Conservation (phyloP, 2,797 vertebrate genomes). For the Cyprinella venusta region DNA sequence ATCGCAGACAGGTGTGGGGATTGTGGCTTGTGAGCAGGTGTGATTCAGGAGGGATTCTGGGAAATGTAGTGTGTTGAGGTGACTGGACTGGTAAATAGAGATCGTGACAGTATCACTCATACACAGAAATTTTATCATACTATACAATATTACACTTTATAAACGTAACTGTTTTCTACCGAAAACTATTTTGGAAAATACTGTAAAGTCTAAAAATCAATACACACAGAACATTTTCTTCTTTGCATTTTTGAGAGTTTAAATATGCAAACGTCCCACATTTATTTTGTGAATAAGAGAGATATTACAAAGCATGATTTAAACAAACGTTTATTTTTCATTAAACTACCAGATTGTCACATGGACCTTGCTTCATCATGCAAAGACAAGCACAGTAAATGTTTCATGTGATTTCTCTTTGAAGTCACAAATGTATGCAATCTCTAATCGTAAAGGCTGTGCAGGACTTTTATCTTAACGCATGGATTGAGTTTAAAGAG, state of each 20-base stretch:
- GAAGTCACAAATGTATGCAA: constrained; percentile 62
- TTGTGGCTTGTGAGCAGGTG: too few species aligned
- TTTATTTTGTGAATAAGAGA: background rate
- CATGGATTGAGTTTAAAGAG: constrained; percentile 32
- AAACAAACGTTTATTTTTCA: constrained; percentile 73
- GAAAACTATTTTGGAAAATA: background rate
- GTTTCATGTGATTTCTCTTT: constrained; percentile 61
- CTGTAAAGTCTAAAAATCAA: background rate
- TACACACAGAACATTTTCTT: background rate
- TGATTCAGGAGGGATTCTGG: too few species aligned
- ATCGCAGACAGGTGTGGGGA: too few species aligned
- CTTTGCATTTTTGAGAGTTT: background rate
- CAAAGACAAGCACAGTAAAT: constrained; percentile 66
- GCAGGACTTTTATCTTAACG: constrained; percentile 39
- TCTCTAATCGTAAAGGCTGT: constrained; percentile 58
- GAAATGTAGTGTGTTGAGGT: too few species aligned
- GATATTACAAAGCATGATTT: constrained; percentile 55
- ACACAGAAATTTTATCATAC: background rate
- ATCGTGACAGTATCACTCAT: background rate
- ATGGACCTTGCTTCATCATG: constrained; percentile 59
- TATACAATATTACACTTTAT: constrained; percentile 1
- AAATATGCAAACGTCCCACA: background rate
- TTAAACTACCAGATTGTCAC: constrained; percentile 63
- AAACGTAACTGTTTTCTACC: background rate
- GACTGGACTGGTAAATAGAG: too few species aligned